Conservation (phyloP, 2,113 vertebrate species). For the Trichomycterus rosablanca region DNA sequence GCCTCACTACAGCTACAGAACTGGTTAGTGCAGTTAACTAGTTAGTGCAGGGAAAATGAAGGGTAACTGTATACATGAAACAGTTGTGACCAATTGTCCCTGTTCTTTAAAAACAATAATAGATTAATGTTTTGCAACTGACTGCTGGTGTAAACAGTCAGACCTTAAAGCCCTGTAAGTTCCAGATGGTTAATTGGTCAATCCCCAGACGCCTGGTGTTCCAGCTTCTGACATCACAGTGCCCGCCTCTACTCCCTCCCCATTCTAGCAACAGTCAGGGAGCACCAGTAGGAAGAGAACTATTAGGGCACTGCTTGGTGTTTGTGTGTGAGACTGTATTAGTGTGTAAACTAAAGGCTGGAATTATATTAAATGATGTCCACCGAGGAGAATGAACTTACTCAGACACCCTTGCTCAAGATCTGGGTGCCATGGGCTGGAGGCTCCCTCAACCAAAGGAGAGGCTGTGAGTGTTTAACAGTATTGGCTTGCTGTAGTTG, state of each 20-base stretch:
- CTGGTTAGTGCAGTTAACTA: too few relatives aligned
- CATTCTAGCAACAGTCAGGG: slow-evolving; percentile 57
- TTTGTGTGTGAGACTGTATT: too few relatives aligned
- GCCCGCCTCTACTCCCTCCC: slow-evolving; percentile 18
- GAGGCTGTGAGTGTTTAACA: slow-evolving; percentile 79
- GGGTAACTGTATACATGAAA: too few relatives aligned
- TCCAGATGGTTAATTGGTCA: slow-evolving; percentile 24
- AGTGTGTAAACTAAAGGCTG: background rate
- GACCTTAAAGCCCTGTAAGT: background rate
- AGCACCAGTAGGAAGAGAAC: slow-evolving; percentile 45
- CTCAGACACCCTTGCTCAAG: slow-evolving; percentile 79
- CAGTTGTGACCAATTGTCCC: too few relatives aligned
- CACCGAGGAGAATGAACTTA: slow-evolving; percentile 70
- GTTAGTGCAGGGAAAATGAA: too few relatives aligned
- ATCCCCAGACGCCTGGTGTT: background rate
- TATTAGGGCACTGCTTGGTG: slow-evolving; percentile 18
- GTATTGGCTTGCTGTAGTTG: background rate
- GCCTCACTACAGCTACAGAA: too few relatives aligned
- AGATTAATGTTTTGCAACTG: background rate
- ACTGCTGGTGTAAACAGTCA: background rate
- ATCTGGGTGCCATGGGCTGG: slow-evolving; percentile 79
- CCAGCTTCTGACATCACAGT: slow-evolving; percentile 1
- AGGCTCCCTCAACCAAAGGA: slow-evolving; percentile 61
- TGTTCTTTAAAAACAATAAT: too few relatives aligned
- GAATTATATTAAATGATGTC: slow-evolving; percentile 40